Evolutionary conservation across 2,113 vertebrate species (phyloP), one percentile per base, ranked within the genome.

Genomic region (Glaucomys volans): DNA sequence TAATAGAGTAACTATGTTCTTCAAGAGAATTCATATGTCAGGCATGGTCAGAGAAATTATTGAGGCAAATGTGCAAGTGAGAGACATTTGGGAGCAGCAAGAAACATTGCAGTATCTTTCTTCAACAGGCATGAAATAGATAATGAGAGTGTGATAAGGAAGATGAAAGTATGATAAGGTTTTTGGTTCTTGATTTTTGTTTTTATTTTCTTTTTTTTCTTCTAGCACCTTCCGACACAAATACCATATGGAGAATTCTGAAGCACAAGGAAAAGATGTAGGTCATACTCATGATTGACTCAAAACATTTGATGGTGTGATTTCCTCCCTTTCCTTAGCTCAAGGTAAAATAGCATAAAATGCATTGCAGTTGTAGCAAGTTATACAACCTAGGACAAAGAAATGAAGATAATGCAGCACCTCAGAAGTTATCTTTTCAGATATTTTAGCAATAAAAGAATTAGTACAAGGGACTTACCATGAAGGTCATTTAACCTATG

Each of bases 151-250:
- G 7, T 47, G 44, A 47, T 47, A 47, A 47, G 44, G 44, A 47
- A 47, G 7, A 16, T 17, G 5, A 91, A 75, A 57, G 18, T 40
- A 71, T 62, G 11, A 89, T 54, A 72, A 77, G 8, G 14, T 10
- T 82, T 96, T n/a, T n/a, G 4, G 8, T 32, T 92, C 64, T 40
- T 10, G 40, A 9, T 26, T 83, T 89, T 32, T 69, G 7, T 71
- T 83, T 79, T 90, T 30, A 28, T 80, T 96, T 95, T 77, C 52
- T 16, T 69, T 79, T 79, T 75, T 67, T 66, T 20, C 57, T 89
- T 77, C 35, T 67, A 89, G 67, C 24, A 88, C 91, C 1, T 77
- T 92, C 8, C 44, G n/a, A 77, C 30, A 54, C 64, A 47, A 92
- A 66, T 95, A 8, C 5, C 72, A 32, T 71, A 59, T 54, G 40